These are phyloP conservation scores for Rhinatrema bivittatum DNA, from an alignment of 2,797 vertebrate genomes.

Conservation along the genomic window DNA sequence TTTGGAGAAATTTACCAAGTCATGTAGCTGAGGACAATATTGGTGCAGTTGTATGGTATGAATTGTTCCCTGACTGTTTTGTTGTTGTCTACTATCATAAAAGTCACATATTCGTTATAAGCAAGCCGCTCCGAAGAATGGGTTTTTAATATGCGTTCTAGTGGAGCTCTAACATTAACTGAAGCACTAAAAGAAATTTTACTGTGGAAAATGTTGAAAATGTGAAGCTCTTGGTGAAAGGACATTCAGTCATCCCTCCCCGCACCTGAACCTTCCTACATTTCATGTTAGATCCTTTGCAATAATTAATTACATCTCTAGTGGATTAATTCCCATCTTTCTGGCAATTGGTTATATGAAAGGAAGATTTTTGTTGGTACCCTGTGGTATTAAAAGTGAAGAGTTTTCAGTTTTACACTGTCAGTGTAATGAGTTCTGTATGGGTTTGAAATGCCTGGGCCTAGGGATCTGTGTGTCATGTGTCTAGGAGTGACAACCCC, in stretches of 20 bases:
- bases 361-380: slow-evolving; percentile 33
- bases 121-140: no score
- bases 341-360: slow-evolving; percentile 47
- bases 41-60: no score
- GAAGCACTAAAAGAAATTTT: no score
- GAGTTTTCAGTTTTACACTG: slow-evolving; percentile 57
- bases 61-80: no score
- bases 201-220: no score
- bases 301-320: slow-evolving; percentile 42
- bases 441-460: slow-evolving; percentile 54
- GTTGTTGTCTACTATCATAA: no score
- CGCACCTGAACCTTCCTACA: slow-evolving; percentile 10
- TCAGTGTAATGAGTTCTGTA: slow-evolving; percentile 68
- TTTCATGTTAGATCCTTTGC: slow-evolving; percentile 25
- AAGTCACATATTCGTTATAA: no score
- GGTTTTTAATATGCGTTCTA: no score
- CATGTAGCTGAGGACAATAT: no score
- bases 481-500: slow-evolving; percentile 68
- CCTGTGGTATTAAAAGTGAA: slow-evolving; percentile 55
- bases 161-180: no score
- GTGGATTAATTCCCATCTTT: slow-evolving; percentile 32
- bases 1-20: no score
- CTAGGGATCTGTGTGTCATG: slow-evolving; percentile 55
- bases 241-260: neutral
- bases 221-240: no score